Evolutionary conservation across 1,140 invertebrate genomes (phyloP).

Genomic region (Zaprionus inermis): DNA sequence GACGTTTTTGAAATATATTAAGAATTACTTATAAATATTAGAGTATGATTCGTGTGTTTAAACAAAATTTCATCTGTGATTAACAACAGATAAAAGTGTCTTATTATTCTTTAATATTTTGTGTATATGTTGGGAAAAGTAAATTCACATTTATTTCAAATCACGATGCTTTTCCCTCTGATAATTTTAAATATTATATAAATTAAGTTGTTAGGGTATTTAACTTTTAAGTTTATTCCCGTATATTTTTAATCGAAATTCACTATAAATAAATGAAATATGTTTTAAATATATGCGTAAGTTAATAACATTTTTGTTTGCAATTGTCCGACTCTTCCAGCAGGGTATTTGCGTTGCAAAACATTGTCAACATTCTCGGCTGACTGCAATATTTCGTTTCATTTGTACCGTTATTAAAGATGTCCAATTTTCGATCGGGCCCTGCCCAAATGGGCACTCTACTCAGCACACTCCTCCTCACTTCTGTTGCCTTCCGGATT

Average conservation of each 20-base stretch:
- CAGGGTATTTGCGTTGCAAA: background rate
- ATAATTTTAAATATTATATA: too few species aligned
- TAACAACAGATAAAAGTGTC: too few species aligned
- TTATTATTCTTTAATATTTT: too few species aligned
- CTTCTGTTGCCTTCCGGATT: background rate
- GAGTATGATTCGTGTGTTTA: too few species aligned
- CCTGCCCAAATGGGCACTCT: background rate
- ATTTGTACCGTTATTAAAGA: slow-evolving; percentile 37
- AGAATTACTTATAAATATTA: too few species aligned
- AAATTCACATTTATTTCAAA: too few species aligned
- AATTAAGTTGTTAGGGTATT: background rate
- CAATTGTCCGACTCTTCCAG: background rate
- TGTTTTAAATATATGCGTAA: background rate
- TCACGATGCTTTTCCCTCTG: too few species aligned
- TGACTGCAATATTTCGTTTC: slow-evolving; percentile 30
- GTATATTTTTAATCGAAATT: background rate
- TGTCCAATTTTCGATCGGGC: slow-evolving; percentile 41
- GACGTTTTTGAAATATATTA: too few species aligned
- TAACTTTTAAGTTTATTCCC: background rate
- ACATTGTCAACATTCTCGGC: background rate
- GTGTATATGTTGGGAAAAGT: too few species aligned
- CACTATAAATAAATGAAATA: slow-evolving; percentile 2
- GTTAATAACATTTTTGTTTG: background rate
- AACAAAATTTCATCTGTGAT: too few species aligned
- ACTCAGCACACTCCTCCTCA: background rate